A percentile compares a stretch with the other conserved stretches of the same genome.
Evolutionary conservation across 2,797 vertebrate genomes (phyloP).

Genomic region (Chiloscyllium punctatum): DNA sequence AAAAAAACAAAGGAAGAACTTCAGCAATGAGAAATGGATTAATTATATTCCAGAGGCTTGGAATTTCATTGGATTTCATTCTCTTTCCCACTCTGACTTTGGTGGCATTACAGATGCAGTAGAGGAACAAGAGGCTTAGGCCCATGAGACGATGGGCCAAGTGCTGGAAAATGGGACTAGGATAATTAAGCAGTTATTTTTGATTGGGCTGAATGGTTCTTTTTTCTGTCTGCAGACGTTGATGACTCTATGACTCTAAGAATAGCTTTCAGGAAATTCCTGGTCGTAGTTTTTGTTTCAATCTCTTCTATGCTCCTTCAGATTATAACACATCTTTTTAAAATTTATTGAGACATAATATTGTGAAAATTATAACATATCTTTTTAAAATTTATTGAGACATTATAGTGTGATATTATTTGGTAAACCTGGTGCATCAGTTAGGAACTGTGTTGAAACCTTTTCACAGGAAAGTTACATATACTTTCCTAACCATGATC

Average conservation of each 20-base stretch:
- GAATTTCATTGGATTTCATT: background rate
- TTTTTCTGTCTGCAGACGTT: too few species aligned
- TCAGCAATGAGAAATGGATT: background rate
- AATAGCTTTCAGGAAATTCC: background rate
- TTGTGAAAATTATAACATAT: background rate
- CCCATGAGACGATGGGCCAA: too few species aligned
- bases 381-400: background rate
- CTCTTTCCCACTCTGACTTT: background rate
- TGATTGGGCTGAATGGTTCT: too few species aligned
- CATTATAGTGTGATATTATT: background rate
- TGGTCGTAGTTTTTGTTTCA: background rate
- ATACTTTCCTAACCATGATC: background rate
- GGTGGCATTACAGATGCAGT: too few species aligned
- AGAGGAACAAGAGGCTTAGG: too few species aligned
- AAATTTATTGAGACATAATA: background rate
- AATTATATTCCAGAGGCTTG: background rate
- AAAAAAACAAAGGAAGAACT: background rate
- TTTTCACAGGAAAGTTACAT: background rate
- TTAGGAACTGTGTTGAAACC: background rate
- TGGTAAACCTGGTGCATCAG: background rate
- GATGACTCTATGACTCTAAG: too few species aligned
- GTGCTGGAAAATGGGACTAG: too few species aligned
- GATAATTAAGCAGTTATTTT: too few species aligned
- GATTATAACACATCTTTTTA: background rate
- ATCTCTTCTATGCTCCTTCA: background rate